Evolutionary conservation across 2,113 vertebrate genomes (phyloP).

Genomic region (Pedetes capensis): DNA sequence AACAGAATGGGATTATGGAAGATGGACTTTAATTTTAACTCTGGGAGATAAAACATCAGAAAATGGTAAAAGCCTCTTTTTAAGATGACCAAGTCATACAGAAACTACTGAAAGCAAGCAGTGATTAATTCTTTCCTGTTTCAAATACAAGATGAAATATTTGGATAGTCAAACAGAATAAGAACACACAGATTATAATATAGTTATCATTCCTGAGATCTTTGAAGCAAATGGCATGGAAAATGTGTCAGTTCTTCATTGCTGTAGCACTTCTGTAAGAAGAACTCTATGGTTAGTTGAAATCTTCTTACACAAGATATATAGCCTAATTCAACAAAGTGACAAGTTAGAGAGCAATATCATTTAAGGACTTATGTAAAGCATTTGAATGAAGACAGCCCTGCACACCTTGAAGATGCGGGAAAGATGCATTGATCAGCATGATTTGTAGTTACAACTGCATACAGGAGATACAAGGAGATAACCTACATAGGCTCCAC

Average conservation of each 20-base stretch:
- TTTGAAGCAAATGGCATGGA: not conserved
- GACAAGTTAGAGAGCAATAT: not conserved
- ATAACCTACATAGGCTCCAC: not conserved
- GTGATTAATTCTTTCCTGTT: constrained; percentile 16
- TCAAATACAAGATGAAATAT: constrained; percentile 9
- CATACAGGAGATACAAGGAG: not conserved
- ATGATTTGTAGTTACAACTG: not conserved
- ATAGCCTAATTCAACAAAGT: not conserved
- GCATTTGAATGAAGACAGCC: not conserved
- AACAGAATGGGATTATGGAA: not conserved
- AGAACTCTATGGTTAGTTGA: not conserved
- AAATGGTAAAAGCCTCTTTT: not conserved
- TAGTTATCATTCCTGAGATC: not conserved
- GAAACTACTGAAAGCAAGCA: constrained; percentile 28
- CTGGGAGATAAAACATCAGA: not conserved
- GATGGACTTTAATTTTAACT: constrained; percentile 1
- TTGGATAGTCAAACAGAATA: not conserved
- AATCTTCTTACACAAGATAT: not conserved
- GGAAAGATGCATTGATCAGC: not conserved
- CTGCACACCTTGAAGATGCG: not conserved
- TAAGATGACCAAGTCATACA: not conserved
- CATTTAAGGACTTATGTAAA: not conserved
- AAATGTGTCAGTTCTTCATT: not conserved
- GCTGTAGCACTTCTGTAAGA: not conserved
- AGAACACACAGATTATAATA: not conserved